Evolutionary conservation across 2,797 vertebrate genomes (phyloP).

Genomic region (Pelochelys cantorii): DNA sequence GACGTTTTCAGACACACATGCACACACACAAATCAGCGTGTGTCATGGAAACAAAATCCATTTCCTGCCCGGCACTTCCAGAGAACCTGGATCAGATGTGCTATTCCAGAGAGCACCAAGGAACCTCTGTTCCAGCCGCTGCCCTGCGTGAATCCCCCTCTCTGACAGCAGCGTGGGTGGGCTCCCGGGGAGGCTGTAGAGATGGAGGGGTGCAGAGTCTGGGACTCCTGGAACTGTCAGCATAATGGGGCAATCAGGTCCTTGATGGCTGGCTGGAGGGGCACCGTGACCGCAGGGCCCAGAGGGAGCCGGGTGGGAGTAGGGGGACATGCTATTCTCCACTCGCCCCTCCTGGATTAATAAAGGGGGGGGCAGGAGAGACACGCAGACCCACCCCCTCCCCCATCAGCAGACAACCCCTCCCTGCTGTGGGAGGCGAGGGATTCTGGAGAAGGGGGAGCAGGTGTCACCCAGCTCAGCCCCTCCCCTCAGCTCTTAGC

Average conservation of each 20-base stretch:
- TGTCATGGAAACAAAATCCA: neutral
- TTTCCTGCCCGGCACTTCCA: neutral
- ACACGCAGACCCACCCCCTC: neutral
- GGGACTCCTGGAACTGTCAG: neutral
- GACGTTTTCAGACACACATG: neutral
- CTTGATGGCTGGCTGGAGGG: too few relatives aligned
- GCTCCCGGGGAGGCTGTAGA: neutral
- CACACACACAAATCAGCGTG: neutral
- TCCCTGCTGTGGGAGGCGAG: neutral
- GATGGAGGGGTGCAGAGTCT: neutral
- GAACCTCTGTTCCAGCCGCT: neutral
- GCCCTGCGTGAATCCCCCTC: neutral
- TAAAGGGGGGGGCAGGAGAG: neutral
- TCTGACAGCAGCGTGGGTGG: neutral
- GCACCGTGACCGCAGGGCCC: too few relatives aligned
- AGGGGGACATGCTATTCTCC: too few relatives aligned
- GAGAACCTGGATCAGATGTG: neutral
- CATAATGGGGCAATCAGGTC: too few relatives aligned
- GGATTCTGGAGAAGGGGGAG: neutral
- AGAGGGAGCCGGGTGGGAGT: too few relatives aligned
- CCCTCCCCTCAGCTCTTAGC: too few relatives aligned
- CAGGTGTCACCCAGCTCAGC: neutral
- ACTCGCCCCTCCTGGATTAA: neutral
- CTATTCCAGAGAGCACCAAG: neutral
- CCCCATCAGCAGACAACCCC: neutral